Percentiles rank a stretch among this genome's conserved stretches.
These are phyloP conservation scores for Penaeus vannamei DNA, from an alignment of 1,140 invertebrate genomes.

Conservation along the genomic window DNA sequence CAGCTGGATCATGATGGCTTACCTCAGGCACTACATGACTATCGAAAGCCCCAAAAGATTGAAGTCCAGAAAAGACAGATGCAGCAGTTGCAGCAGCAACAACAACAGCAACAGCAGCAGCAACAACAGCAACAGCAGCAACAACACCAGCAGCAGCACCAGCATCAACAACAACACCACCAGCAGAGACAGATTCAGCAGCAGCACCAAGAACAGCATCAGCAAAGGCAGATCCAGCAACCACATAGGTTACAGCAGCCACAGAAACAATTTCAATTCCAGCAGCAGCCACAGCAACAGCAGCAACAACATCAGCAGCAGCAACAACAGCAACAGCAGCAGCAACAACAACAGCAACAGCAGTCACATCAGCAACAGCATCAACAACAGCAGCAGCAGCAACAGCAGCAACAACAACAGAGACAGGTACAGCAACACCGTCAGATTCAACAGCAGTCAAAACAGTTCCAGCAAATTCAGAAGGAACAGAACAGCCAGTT, in stretches of 20 bases:
- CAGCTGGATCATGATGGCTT: conserved; percentile 55
- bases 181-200: conserved; percentile 28
- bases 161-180: conserved; percentile 39
- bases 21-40: conserved; percentile 53
- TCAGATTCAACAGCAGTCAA: conserved; percentile 1
- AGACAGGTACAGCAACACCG: conserved; percentile 37
- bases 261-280: conserved; percentile 52
- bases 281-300: conserved; percentile 36
- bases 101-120: conserved; percentile 18
- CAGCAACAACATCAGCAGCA: conserved; percentile 22
- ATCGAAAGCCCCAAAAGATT: conserved; percentile 52
- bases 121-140: conserved; percentile 13
- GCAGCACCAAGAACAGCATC: conserved; percentile 41
- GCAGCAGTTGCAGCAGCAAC: conserved; percentile 17
- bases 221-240: conserved; percentile 39
- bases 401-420: conserved; percentile 1
- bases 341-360: conserved; percentile 44
- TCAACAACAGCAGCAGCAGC: neutral
- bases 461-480: no score
- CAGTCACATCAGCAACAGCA: conserved; percentile 40
- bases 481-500: neutral
- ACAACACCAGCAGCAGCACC: conserved; percentile 40
- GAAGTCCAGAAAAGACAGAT: conserved; percentile 29
- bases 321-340: neutral
- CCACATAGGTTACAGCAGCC: conserved; percentile 43